Base-by-base conservation (phyloP, 2,888 invertebrate species). In the Dryadula phaetusa region DNA sequence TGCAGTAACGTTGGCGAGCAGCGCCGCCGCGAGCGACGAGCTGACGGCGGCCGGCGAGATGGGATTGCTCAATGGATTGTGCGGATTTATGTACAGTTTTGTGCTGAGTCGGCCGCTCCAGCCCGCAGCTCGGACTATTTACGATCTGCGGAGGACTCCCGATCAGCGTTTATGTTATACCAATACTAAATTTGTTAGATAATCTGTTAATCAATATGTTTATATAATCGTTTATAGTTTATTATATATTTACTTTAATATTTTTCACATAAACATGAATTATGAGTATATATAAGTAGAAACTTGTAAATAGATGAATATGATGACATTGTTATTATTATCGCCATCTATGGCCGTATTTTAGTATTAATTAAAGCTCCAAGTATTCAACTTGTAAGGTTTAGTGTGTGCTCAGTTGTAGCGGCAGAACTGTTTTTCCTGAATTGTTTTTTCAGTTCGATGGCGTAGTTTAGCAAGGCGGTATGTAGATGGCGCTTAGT, bases 31-130 rank as follows among this genome's bases (percentile, higher is more conserved):
- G 4, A 44, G 42, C 16, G 6, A n/a, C n/a, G 10, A 40, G 37
- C 56, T 56, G 56, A 56, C 47, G 49, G 44, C 37, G 32, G n/a
- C 64, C 37, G 42, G 54, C 66, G 44, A n/a, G 37, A 72, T 72
- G 69, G 67, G 67, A 71, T 74, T 74, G 74, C 58, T 67, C 71
- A 74, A 74, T 72, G 74, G 70, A 16, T 53, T 58, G 69, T 64
- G 44, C 22, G n/a, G 40, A 70, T 70, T 69, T 69, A 69, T 63
- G 46, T 8, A 47, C 53, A 56, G 14, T 54, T 60, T 54, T 54
- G 54, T 53, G 60, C 61, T 56, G 37, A 46, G 12, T 64, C 62
- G 20, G 22, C 44, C 34, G 34, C 18, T 56, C 28, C 7, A 18
- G 14, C 25, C 44, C 34, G 34, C 44, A 7, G 32, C 8, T 10